Conservation (phyloP, 2,797 vertebrate species). For the Poecile montanus region DNA sequence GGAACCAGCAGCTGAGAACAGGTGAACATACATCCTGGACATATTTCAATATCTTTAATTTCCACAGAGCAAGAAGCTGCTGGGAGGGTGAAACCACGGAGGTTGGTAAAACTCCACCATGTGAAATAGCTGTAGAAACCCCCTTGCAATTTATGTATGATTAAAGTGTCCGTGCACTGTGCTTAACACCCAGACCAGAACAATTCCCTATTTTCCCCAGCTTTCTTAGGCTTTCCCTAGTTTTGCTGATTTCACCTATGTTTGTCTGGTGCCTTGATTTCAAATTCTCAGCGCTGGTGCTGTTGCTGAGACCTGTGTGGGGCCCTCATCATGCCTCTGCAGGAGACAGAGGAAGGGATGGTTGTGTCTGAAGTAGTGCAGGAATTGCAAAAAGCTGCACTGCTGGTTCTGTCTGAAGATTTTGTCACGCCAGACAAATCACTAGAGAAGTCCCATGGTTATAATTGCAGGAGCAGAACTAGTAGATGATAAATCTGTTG, state of each 20-base stretch:
- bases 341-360: background rate
- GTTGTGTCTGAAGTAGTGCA: background rate
- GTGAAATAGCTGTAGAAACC: background rate
- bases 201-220: background rate
- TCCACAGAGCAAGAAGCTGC: background rate
- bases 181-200: background rate
- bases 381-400: background rate
- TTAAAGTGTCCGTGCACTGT: background rate
- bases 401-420: background rate
- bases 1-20: background rate
- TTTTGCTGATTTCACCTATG: background rate
- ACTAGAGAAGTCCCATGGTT: background rate
- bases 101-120: background rate
- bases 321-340: fast-evolving
- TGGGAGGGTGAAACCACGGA: background rate
- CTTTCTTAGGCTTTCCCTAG: background rate
- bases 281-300: background rate
- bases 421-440: background rate
- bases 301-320: background rate
- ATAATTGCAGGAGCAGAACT: background rate
- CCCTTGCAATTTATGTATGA: fast-evolving
- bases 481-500: background rate
- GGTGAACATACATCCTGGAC: background rate
- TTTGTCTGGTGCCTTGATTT: background rate
- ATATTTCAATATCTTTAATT: background rate